Base-by-base conservation (phyloP, 2,113 vertebrate genomes). In the Coptodon rendalli region DNA sequence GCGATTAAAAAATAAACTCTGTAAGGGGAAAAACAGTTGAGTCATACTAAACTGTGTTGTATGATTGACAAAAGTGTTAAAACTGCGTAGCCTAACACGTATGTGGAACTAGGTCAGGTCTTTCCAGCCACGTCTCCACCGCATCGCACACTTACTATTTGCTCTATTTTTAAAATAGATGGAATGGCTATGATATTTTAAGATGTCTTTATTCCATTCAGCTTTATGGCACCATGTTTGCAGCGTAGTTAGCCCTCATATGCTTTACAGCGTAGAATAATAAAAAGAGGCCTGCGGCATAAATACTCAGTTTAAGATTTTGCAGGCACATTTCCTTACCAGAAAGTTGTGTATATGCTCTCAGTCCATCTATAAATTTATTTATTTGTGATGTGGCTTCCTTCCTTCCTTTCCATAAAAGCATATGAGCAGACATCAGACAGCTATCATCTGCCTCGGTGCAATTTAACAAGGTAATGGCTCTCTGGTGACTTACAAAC, bases 401-500 rank as follows among this genome's bases (percentile, higher is more conserved):
- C 71, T 79, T 89, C 71, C 63, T 79, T 89, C 38, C 63, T 66
- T 89, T 92, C 88, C 86, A 86, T 90, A 87, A 93, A 91, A 86
- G 86, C 87, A 56, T 59, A 90, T 90, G 84, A 87, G 63, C 80
- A 59, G 87, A 93, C 89, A 92, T 92, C 89, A 88, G 88, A 89
- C 87, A 85, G 43, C 59, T 14, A 85, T 89, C 83, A 85, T 89
- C 81, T 66, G 82, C 88, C 85, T 91, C 83, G 6, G 85, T 50
- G 43, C 86, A 57, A 40, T 92, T 94, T 94, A 91, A 84, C 89
- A 89, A 89, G 85, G 81, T 89, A 87, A 90, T 87, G 87, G 86
- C 84, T 91, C 91, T 89, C 87, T 34, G 84, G 87, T 87, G 91
- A 89, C 92, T 93, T 92, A 89, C 85, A 82, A 86, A 86, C 81